Percentiles rank a stretch among this genome's conserved stretches.
Evolutionary conservation across 2,888 invertebrate genomes (phyloP).

Genomic region (Hermodice carunculata): DNA sequence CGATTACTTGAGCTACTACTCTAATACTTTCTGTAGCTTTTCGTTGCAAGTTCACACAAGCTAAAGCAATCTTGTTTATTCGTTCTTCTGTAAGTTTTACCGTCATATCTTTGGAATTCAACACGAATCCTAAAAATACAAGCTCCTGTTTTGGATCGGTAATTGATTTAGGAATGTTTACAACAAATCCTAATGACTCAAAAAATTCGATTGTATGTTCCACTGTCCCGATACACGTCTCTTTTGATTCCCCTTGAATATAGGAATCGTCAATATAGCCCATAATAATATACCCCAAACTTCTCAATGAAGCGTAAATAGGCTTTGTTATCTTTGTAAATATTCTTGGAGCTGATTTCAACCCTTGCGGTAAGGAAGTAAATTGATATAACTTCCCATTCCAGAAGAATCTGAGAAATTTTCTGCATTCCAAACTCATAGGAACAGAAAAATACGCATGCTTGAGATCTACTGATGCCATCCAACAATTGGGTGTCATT

Average conservation of each 20-base stretch:
- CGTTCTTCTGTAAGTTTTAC: not conserved
- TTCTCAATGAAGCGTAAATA: not conserved
- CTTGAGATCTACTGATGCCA: not conserved
- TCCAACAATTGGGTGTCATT: too few species aligned
- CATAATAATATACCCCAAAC: not conserved
- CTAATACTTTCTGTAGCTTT: not conserved
- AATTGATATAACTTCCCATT: not conserved
- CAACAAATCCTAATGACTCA: not conserved
- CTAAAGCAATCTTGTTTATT: not conserved
- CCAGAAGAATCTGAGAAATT: not conserved
- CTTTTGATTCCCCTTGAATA: not conserved
- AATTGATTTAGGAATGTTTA: not conserved
- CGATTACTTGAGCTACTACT: not conserved
- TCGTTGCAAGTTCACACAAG: not conserved
- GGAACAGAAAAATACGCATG: not conserved
- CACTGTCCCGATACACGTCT: not conserved
- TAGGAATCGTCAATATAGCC: slow-evolving; percentile 1
- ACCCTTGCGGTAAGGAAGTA: not conserved
- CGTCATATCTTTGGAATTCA: not conserved
- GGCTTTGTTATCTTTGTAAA: slow-evolving; percentile 2
- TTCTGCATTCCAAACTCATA: not conserved
- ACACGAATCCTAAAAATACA: not conserved
- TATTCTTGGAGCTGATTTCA: slow-evolving; percentile 1
- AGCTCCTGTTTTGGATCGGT: not conserved
- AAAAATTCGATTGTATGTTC: not conserved